phyloP scores from a whole-genome alignment of 2,797 vertebrate genomes.

The Helarctos malayanus region DNA sequence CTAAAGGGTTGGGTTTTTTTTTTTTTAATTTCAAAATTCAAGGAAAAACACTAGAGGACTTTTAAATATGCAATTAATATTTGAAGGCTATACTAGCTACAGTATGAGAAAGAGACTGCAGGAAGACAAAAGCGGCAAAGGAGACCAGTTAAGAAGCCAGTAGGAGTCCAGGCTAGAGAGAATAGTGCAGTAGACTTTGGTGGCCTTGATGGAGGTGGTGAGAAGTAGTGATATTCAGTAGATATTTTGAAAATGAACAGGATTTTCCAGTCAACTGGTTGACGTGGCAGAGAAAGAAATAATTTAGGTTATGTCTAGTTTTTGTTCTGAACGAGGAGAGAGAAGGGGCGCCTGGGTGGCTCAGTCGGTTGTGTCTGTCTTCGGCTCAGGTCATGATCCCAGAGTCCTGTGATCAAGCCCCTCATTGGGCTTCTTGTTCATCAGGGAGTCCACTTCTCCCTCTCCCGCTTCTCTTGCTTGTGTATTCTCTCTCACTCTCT shows the following conservation, averaged over 20 bases:
- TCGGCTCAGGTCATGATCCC: neutral
- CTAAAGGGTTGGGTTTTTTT: neutral
- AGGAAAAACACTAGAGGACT: neutral
- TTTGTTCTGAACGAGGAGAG: neutral
- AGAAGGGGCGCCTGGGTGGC: neutral
- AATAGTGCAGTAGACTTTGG: neutral
- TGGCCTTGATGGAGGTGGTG: neutral
- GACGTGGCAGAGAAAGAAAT: neutral
- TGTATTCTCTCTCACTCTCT: neutral
- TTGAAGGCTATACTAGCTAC: neutral
- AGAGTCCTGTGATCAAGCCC: neutral
- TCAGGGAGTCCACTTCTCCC: neutral
- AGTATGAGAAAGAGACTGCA: neutral
- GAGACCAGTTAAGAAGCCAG: neutral
- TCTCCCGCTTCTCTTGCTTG: neutral
- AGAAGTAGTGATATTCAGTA: neutral
- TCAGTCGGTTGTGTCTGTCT: neutral
- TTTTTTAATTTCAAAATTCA: neutral
- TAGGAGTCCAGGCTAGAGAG: neutral
- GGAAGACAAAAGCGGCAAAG: neutral
- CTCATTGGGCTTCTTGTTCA: neutral
- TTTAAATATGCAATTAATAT: neutral
- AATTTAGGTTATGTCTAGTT: neutral
- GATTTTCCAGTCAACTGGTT: neutral
- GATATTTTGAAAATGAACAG: neutral